Percentiles rank a stretch among this genome's conserved stretches.
phyloP scores from a whole-genome alignment of 1,140 invertebrate species.

The Zaprionus davidi region DNA sequence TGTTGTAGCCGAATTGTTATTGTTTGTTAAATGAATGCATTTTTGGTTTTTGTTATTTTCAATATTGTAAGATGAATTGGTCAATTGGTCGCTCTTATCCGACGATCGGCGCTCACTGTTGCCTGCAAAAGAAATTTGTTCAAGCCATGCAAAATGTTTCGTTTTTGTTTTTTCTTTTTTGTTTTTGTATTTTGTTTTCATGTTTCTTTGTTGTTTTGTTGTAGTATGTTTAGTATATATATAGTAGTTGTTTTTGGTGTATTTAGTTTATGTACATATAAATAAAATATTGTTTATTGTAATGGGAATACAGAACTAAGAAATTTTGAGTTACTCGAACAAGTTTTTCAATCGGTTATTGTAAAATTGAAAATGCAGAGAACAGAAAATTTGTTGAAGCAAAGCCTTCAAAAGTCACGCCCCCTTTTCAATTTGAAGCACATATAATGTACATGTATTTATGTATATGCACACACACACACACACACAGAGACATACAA shows the following conservation, averaged over 20 bases:
- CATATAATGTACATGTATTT: conserved; percentile 14
- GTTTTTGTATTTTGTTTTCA: conserved; percentile 19
- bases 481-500: background rate
- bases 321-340: background rate
- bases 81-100: conserved; percentile 84
- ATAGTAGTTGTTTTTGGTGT: conserved; percentile 14
- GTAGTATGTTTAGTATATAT: conserved; percentile 9
- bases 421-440: conserved; percentile 19
- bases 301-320: background rate
- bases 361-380: conserved; percentile 15
- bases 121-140: conserved; percentile 84
- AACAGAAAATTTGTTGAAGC: conserved; percentile 17
- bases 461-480: conserved; percentile 9
- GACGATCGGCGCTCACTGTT: conserved; percentile 84
- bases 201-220: conserved; percentile 41
- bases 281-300: conserved; percentile 6
- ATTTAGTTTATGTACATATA: conserved; percentile 14
- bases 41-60: conserved; percentile 84
- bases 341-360: background rate
- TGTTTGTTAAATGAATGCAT: conserved; percentile 84
- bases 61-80: conserved; percentile 84
- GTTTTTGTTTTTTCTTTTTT: conserved; percentile 31
- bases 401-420: conserved; percentile 18
- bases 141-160: conserved; percentile 83
- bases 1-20: conserved; percentile 84